Evolutionary conservation across 2,113 vertebrate species (phyloP).

Genomic region (Glaucidium brasilianum): DNA sequence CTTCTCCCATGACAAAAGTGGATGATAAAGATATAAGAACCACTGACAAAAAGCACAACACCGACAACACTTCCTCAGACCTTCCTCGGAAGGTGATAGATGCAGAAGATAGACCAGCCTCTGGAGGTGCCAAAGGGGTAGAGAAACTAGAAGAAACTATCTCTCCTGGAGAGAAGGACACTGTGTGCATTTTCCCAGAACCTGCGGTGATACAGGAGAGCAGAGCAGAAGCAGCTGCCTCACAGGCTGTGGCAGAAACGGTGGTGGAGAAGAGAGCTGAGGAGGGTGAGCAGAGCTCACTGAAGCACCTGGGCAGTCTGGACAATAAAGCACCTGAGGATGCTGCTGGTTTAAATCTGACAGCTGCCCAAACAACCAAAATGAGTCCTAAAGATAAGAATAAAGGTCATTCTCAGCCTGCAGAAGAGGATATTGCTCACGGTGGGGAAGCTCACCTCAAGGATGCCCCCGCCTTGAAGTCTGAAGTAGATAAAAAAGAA

Average conservation of each 20-base stretch:
- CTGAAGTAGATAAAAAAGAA: neutral
- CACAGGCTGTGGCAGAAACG: neutral
- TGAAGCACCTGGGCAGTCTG: neutral
- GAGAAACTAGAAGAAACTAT: neutral
- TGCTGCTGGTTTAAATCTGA: neutral
- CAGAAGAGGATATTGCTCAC: neutral
- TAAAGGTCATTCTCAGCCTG: neutral
- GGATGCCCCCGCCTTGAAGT: accelerated
- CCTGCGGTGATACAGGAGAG: neutral
- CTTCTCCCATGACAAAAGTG: neutral
- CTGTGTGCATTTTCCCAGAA: neutral
- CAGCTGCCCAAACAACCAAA: neutral
- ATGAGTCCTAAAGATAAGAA: neutral
- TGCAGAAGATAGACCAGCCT: neutral
- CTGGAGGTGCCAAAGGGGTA: neutral
- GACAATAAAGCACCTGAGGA: neutral
- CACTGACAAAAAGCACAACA: accelerated
- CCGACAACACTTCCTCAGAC: neutral
- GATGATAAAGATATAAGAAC: neutral
- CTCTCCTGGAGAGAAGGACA: neutral
- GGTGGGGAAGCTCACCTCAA: neutral
- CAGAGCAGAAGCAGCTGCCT: neutral
- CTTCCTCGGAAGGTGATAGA: neutral
- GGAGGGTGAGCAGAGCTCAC: neutral
- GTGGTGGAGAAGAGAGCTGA: neutral